A percentile compares a stretch with the other conserved stretches of the same genome.
Evolutionary conservation across 2,113 vertebrate species (phyloP).

Genomic region (Shinisaurus crocodilurus): DNA sequence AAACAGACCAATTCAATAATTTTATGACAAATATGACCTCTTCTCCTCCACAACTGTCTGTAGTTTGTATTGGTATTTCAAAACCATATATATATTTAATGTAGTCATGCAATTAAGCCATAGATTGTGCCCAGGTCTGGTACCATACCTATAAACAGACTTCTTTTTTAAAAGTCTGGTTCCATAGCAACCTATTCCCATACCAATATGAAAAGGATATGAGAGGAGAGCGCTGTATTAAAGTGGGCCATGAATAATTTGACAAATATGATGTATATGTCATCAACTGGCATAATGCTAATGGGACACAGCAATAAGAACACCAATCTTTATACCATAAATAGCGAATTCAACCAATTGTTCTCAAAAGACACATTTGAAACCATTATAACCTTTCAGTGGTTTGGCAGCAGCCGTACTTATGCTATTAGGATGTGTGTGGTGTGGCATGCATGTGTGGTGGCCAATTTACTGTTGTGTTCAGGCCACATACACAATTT

Average conservation of each 20-base stretch:
- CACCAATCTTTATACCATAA: neutral
- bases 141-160: constrained; percentile 44
- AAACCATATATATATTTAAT: constrained; percentile 45
- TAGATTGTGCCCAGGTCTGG: constrained; percentile 30
- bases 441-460: neutral
- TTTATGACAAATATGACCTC: constrained; percentile 28
- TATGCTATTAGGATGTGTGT: neutral
- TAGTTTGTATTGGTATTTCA: constrained; percentile 36
- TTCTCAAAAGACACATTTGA: constrained; percentile 21
- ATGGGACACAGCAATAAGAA: constrained; percentile 15
- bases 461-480: neutral
- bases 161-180: constrained; percentile 40
- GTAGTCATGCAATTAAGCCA: constrained; percentile 34
- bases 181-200: constrained; percentile 35
- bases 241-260: constrained; percentile 27
- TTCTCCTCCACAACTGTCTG: neutral
- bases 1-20: neutral
- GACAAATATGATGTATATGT: constrained; percentile 23
- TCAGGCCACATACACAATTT: neutral
- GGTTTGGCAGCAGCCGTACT: constrained; percentile 21
- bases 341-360: neutral
- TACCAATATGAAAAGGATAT: constrained; percentile 18
- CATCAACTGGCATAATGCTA: constrained; percentile 44
- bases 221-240: constrained; percentile 25
- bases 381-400: constrained; percentile 40